Conservation (phyloP, 1,140 invertebrate species). For the Plectus sambesii region DNA sequence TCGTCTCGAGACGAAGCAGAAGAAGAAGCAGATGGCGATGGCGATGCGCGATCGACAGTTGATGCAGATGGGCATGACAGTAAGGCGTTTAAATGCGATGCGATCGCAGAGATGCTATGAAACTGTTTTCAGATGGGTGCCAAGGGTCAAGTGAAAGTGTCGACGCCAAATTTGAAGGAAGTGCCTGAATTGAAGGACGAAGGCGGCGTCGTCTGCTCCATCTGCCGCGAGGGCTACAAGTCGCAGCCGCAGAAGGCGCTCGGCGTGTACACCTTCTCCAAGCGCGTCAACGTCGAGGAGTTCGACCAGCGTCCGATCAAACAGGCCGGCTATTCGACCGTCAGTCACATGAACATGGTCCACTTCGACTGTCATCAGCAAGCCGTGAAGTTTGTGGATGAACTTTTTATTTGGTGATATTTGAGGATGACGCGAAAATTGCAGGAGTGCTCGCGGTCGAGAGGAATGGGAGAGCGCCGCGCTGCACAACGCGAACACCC, state of each 20-base stretch:
- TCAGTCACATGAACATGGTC: slow-evolving; percentile 94
- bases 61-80: slow-evolving; percentile 85
- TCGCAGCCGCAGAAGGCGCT: slow-evolving; percentile 56
- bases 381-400: slow-evolving; percentile 60
- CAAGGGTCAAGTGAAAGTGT: slow-evolving; percentile 62
- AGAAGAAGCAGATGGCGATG: slow-evolving; percentile 21
- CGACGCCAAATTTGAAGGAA: slow-evolving; percentile 75
- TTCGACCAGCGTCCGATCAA: slow-evolving; percentile 72
- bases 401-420: background rate
- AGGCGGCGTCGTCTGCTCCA: slow-evolving; percentile 87
- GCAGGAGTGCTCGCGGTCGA: slow-evolving; percentile 54
- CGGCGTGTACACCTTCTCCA: slow-evolving; percentile 92
- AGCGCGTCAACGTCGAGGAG: slow-evolving; percentile 85
- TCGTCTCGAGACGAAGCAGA: slow-evolving; percentile 21
- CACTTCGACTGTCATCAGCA: slow-evolving; percentile 96
- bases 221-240: slow-evolving; percentile 92
- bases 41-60: slow-evolving; percentile 90
- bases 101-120: slow-evolving; percentile 15
- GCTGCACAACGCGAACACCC: slow-evolving; percentile 90
- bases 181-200: slow-evolving; percentile 89
- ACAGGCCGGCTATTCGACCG: slow-evolving; percentile 71
- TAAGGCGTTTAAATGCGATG: slow-evolving; percentile 58
- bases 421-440: background rate
- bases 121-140: slow-evolving; percentile 52
- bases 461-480: slow-evolving; percentile 97